Base-by-base conservation (phyloP, 2,113 vertebrate genomes). In the Phylloscopus whistleri region DNA sequence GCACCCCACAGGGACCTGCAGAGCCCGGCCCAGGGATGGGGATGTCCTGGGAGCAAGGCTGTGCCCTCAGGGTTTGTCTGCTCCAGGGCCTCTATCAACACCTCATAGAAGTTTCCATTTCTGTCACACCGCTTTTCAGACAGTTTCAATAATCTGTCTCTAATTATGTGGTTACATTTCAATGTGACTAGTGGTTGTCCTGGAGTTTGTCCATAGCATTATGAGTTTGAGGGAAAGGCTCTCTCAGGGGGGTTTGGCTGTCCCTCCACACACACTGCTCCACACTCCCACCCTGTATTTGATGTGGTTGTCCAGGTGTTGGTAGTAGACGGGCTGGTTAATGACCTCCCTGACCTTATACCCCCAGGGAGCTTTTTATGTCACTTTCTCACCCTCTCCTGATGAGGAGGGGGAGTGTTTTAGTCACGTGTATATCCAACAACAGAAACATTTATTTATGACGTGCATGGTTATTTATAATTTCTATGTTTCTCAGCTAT, bases 21-120 rank as follows among this genome's bases (percentile, higher is more conserved):
- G 39, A n/a, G 13, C 26, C 12, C 58, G 33, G 33, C 9, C 30
- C 51, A 39, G 52, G 15, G 10, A 12, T 41, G 33, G 31, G 21
- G 23, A 27, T 73, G 22, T 13, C 2, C 0, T 1, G 4, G 7
- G 10, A 2, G 19, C 16, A 24, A 21, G 22, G 14, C 28, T 35
- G 19, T 24, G 9, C 5, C 14, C 1, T 3, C 9, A 31, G 41
- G 10, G 5, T 2, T 49, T 39, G 49, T 33, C 27, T 26, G 7
- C 13, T 58, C 18, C 23, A 43, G 58, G 30, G 41, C 22, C 23
- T 66, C 76, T 56, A 6, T 3, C 30, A 33, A 16, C 7, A 22
- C 15, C 21, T 77, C 44, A 12, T 9, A 31, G 11, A 55, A 31
- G 27, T 64, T 39, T 30, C 11, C 4, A 2, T 22, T 80, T 63